Evolutionary conservation across 2,888 invertebrate species (phyloP), one percentile per base, ranked within the genome.

Genomic region (Rhodophaea formosa): DNA sequence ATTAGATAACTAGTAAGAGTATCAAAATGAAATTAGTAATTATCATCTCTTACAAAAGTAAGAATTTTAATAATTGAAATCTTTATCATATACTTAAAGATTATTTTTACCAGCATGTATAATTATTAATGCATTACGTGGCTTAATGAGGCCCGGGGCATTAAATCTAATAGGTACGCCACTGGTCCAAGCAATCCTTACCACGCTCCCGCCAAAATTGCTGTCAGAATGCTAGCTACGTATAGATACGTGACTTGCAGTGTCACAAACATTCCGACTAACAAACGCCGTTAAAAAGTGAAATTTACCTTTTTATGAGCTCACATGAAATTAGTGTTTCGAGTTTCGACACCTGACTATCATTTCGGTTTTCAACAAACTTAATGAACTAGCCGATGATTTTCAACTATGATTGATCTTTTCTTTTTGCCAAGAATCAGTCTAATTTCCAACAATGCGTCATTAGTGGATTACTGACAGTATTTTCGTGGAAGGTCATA

Each of bases 161-260:
- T 6, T 12, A n/a, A 39, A n/a, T 39, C n/a, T 1, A 39, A 35
- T 12, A 35, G n/a, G n/a, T 35, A 39, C 39, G 39, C 39, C n/a
- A 12, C 39, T 12, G 60, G 66, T 63, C 67, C 62, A 59, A 59
- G 58, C 62, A 67, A 74, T 80, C 79, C 81, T 79, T 83, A 72
- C 77, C 75, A 61, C 45, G 23, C 60, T 67, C 62, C 64, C 65
- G 64, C 64, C 60, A 66, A 71, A 71, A 67, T 45, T 53, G 60
- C 60, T 69, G 71, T 61, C 60, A 68, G 64, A 68, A 53, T 68
- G 67, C 66, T 68, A 67, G 58, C 58, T n/a, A n/a, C n/a, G n/a
- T n/a, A n/a, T 67, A 67, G 59, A 57, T 60, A 58, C 63, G 61
- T 68, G 62, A 62, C 68, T 59, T 61, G 58, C 57, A 53, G 49